Conservation (phyloP, 2,113 vertebrate genomes). For the Psittacara wagleri region DNA sequence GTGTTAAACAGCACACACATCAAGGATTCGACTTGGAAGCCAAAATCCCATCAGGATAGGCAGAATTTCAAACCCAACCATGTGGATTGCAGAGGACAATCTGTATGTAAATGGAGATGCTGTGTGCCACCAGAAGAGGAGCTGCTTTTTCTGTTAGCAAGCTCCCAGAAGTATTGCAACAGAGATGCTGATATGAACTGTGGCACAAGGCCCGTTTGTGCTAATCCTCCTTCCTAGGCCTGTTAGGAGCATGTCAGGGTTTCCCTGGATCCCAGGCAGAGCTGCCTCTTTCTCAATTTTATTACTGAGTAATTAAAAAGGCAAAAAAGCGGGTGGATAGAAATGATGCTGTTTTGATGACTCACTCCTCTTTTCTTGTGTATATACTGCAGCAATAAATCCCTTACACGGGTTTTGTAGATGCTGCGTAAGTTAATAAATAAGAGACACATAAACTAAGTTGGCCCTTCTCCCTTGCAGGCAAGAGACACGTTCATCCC, state of each 20-base stretch:
- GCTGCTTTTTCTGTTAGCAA: background rate
- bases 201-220: background rate
- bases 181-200: background rate
- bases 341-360: background rate
- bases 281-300: background rate
- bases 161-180: background rate
- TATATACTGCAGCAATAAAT: background rate
- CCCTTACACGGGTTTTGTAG: background rate
- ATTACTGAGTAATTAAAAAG: slow-evolving; percentile 28
- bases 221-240: background rate
- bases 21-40: background rate
- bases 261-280: background rate
- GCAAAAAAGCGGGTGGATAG: background rate
- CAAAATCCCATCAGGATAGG: background rate
- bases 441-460: background rate
- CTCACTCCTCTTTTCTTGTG: background rate
- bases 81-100: background rate
- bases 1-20: background rate
- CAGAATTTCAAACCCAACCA: background rate
- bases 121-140: background rate
- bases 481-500: background rate
- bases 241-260: background rate
- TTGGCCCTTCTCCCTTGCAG: background rate
- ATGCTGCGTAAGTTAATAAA: background rate
- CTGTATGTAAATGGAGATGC: background rate